Percentiles rank a stretch among this genome's conserved stretches.
Conservation (phyloP, 2,113 vertebrate species). For the Laticauda colubrina region DNA sequence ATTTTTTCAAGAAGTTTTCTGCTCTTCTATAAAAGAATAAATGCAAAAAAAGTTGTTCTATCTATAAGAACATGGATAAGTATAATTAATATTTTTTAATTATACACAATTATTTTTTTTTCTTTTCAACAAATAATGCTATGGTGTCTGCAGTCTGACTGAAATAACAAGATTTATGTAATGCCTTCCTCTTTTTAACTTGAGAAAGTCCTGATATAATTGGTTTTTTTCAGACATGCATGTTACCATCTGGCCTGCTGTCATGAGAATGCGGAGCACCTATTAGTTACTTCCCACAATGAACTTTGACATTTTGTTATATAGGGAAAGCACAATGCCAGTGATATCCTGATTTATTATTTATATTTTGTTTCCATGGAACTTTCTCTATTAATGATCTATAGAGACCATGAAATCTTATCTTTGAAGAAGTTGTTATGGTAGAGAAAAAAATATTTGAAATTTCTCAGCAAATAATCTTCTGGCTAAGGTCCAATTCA, state of each 20-base stretch:
- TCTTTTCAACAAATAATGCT: neutral
- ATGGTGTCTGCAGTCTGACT: neutral
- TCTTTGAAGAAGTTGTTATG: constrained; percentile 46
- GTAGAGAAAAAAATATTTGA: constrained; percentile 17
- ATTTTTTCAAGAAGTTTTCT: neutral
- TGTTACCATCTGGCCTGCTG: constrained; percentile 49
- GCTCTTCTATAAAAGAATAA: neutral
- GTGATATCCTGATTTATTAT: constrained; percentile 62
- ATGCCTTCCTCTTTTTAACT: neutral
- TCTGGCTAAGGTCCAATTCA: constrained; percentile 13
- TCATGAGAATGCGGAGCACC: constrained; percentile 53
- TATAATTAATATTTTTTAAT: neutral
- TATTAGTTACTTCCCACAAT: constrained; percentile 53
- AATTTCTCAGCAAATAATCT: constrained; percentile 29
- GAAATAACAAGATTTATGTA: neutral
- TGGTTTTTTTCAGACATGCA: constrained; percentile 10
- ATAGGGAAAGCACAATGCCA: constrained; percentile 60
- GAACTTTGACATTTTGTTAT: constrained; percentile 59
- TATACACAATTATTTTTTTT: neutral
- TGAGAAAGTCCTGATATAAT: neutral
- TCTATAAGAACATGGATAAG: accelerated
- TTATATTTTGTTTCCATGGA: constrained; percentile 58
- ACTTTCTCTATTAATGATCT: constrained; percentile 52
- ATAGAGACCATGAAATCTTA: constrained; percentile 51
- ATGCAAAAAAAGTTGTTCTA: neutral